Evolutionary conservation across 2,888 invertebrate genomes (phyloP), one percentile per base, ranked within the genome.

Genomic region (Crossocerus cetratus): DNA sequence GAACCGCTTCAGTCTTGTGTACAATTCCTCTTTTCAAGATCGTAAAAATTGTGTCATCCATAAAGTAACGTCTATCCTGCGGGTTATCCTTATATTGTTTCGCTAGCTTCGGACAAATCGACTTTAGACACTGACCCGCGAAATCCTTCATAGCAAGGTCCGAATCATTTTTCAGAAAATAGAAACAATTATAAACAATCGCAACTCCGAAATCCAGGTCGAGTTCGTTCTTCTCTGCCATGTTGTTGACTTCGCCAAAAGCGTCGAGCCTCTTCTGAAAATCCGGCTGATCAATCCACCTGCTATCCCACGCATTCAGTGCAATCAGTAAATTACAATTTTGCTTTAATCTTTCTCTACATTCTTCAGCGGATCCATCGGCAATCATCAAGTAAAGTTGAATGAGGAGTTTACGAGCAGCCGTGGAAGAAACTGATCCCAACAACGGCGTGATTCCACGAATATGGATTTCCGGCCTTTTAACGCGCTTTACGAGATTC

Each of bases 221-320:
- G 2, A 88, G 81, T 11, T 88, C 88, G 0, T 87, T 88, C 1
- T 92, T 91, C 14, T 92, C 90, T n/a, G 91, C 79, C 66, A 93
- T 86, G 56, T 91, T 87, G 72, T 93, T 93, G 53, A 97, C 93
- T 81, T 92, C 91, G 82, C 93, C 94, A 82, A 97, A 96, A 0
- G 96, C 96, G 65, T 95, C 94, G 21, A 98, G 91, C 81, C 99
- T 93, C 82, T 92, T 92, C 73, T 96, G 94, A 84, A 96, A 98
- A 91, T 99, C 97, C 0, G 98, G 98, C 87, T 99, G 98, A 83
- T 98, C 98, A n/a, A 98, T 93, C 94, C 96, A 96, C 76, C 94
- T 93, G 56, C 93, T 92, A 90, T 98, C 96, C 92, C 94, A 98
- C 0, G 98, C 94, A 90, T 99, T 99, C 82, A 98, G 92, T 88